These are phyloP conservation scores for Drosophila longiperda DNA, from an alignment of 2,888 invertebrate genomes.

Conservation along the genomic window DNA sequence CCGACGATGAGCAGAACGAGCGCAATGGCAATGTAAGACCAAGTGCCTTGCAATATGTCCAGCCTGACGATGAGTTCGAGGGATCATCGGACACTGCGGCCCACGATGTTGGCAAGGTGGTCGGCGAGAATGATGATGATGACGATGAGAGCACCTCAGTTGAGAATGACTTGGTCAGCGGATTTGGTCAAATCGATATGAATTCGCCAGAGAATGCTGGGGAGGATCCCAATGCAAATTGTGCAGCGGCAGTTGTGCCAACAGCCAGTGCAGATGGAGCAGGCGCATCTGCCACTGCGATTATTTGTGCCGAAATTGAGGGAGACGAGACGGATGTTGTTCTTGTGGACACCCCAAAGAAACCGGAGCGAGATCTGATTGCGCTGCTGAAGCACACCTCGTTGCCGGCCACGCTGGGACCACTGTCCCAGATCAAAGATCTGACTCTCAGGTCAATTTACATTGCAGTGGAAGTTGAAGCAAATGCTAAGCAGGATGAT, in stretches of 20 bases:
- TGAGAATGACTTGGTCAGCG: constrained; percentile 87
- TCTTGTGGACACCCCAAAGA: constrained; percentile 90
- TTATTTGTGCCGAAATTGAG: constrained; percentile 92
- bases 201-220: constrained; percentile 75
- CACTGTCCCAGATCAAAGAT: constrained; percentile 84
- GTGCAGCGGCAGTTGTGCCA: constrained; percentile 77
- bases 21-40: constrained; percentile 89
- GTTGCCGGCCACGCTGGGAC: constrained; percentile 75
- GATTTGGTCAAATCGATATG: constrained; percentile 87
- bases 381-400: constrained; percentile 88
- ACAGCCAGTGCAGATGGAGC: constrained; percentile 64
- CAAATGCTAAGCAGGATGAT: constrained; percentile 73
- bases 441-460: constrained; percentile 86
- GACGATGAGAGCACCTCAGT: constrained; percentile 88
- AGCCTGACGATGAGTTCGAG: constrained; percentile 43
- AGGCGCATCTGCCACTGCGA: constrained; percentile 83
- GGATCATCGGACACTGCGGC: constrained; percentile 28
- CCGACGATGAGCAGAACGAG: constrained; percentile 86
- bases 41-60: constrained; percentile 49
- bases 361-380: constrained; percentile 89
- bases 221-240: constrained; percentile 86
- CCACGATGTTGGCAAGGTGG: constrained; percentile 29
- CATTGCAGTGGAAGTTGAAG: constrained; percentile 88
- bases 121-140: constrained; percentile 85
- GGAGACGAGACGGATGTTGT: constrained; percentile 92